Evolutionary conservation across 2,797 vertebrate genomes (phyloP), one percentile per base, ranked within the genome.

Genomic region (Calcarius lapponicus): DNA sequence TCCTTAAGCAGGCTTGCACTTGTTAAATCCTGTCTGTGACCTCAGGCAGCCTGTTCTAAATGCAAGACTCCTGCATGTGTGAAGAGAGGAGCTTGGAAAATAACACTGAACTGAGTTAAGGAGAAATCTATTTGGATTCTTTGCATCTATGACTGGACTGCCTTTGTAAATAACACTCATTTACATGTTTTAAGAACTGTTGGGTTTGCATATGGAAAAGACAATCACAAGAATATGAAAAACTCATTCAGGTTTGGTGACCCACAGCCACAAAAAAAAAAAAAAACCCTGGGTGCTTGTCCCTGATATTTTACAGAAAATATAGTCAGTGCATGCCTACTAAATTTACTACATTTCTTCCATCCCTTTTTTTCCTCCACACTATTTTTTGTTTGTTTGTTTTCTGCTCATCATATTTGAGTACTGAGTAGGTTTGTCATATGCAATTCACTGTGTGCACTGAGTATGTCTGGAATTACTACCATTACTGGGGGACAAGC

Each of bases 1-100:
- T 91, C 78, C 71, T 88, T 94, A 95, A 88, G 86, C 92, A 95
- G 91, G 92, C 93, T 95, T 94, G 88, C 42, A 72, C 80, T 82
- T 8, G 79, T 90, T 90, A 86, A 76, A 94, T 95, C 91, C 88
- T 82, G 93, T 90, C 90, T 95, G 18, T 74, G 89, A 94, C 81
- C 96, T 94, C 88, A 90, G 78, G 58, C 90, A 94, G 92, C 88
- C 92, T 93, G 72, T 71, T 92, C 92, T 87, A 90, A 82, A 88
- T 84, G 36, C 38, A 89, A 90, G 90, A 91, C 50, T 94, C 83
- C 82, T 60, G 65, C 67, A 76, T 84, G 62, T 86, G 60, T 91
- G 71, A 67, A 83, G 87, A 85, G 83, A 82, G 51, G 31, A 90
- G 67, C 65, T 82, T 76, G 61, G 61, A 85, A 89, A 86, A 72